Evolutionary conservation across 2,113 vertebrate species (phyloP), one percentile per base, ranked within the genome.

Genomic region (Cromileptes altivelis): DNA sequence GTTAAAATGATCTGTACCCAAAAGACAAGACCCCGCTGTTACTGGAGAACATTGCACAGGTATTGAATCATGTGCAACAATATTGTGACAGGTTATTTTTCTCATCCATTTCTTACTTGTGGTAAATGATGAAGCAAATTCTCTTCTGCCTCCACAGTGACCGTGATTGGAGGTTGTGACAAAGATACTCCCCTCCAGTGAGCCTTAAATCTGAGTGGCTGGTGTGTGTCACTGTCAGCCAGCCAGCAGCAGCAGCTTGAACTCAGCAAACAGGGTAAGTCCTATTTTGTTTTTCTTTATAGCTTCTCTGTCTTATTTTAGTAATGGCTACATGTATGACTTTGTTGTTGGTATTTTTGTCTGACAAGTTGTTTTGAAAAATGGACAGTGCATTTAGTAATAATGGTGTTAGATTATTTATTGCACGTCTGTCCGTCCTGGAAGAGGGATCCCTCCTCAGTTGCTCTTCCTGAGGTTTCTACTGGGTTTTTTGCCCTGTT

Each of bases 81-180:
- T 74, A 83, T 88, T 83, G 27, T 78, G 61, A 19, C 2, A 21
- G 56, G 9, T 58, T 13, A 8, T 12, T 45, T 75, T 67, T 70
- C 21, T 78, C 23, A 30, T 45, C 33, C 30, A 1, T 13, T 56
- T 56, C 23, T 21, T 10, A 13, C 0, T 12, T 33, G 25, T 27
- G 15, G 2, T 70, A 30, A 15, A 17, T 60, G 8, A 18, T 58
- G 33, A 15, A 52, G 19, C 33, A 55, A 27, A 33, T 18, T 55
- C 45, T 80, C 40, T n/a, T 50, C 30, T 70, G 23, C 19, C 52
- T 76, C 21, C 21, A 45, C 78, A 73, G 75, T 25, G 33, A 57
- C 18, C 2, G n/a, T 70, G 81, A 78, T 73, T 80, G 78, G 75
- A 70, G 2, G 25, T 60, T 18, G 63, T 75, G 47, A 79, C 37